Percentiles rank a stretch among this genome's conserved stretches.
Conservation (phyloP, 2,797 vertebrate species). For the Cuniculus paca region DNA sequence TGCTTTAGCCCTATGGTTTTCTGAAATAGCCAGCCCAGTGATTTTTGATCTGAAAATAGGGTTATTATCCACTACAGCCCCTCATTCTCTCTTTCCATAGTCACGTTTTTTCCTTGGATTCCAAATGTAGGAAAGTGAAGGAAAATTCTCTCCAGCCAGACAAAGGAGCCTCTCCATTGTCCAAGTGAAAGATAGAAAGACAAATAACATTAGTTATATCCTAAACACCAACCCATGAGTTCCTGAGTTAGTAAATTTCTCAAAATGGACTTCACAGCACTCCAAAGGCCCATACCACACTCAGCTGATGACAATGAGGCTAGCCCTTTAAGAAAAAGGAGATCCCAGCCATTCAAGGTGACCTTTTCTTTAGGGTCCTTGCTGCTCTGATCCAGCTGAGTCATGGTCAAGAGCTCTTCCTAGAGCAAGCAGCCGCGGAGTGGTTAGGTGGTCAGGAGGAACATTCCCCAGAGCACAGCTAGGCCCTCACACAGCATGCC, state of each 20-base stretch:
- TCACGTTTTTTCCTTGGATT: slow-evolving; percentile 3
- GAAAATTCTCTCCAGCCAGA: too few relatives aligned
- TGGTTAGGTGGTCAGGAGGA: slow-evolving; percentile 77
- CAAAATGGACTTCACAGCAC: background rate
- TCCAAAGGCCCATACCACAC: background rate
- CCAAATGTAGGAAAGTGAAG: background rate
- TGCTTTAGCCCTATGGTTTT: background rate
- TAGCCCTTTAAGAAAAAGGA: background rate
- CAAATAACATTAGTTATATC: background rate
- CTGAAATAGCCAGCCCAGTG: background rate
- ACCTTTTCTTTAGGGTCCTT: background rate
- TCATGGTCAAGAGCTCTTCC: background rate
- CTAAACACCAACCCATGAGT: background rate
- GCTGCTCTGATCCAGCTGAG: background rate
- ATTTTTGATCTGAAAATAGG: slow-evolving; percentile 8
- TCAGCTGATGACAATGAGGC: background rate
- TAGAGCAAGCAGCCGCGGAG: background rate
- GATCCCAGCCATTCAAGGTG: background rate
- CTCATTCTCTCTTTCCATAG: background rate
- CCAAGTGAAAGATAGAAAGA: background rate
- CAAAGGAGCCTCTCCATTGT: background rate
- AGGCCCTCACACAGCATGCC: background rate
- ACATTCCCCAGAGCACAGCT: background rate
- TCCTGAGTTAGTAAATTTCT: slow-evolving; percentile 4
- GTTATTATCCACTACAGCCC: background rate